Base-by-base conservation (phyloP, 1,140 invertebrate species). In the Pachypsylla venusta region DNA sequence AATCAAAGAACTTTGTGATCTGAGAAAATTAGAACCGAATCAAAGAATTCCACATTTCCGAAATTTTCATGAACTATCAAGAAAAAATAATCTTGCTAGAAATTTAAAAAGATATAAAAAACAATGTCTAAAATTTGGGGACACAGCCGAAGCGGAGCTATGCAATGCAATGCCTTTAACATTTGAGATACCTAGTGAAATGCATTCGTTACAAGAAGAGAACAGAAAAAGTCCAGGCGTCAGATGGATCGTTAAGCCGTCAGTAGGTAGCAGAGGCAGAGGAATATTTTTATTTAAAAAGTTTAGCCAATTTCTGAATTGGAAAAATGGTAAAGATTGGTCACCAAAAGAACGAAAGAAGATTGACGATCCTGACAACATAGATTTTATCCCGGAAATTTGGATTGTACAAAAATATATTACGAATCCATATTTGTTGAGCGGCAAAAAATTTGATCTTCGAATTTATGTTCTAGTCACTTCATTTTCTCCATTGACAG, bases 241-340 rank as follows among this genome's bases (percentile, higher is more conserved):
- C 0, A 79, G 75, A 4, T 81, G 78, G 78, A 81, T 81, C 40
- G 80, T 81, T 64, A 81, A 82, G 63, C 80, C 79, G 2, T 75
- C 74, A 27, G 73, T 70, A 2, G 68, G 73, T 14, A 73, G 72
- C 3, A 72, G 73, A 64, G 75, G 75, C 12, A 67, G 65, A 58
- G 75, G 75, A 5, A 81, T 81, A 57, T 81, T 81, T 66, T 69
- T 81, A 20, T 79, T 81, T 56, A 76, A 77, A 65, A 77, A 74
- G 70, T 67, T 74, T 12, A 71, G 67, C 53, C 69, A 73, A 56
- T 60, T 74, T 4, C 57, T 59, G 3, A 70, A 73, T 0, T 73
- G 71, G 72, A 67, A 64, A 54, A 40, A 56, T 25, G 39, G 54
- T 1, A 60, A 54, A 53, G 63, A 64, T 28, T 63, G 55, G 54